A percentile compares a stretch with the other conserved stretches of the same genome.
These are phyloP conservation scores for Blastobasis lacticolella DNA, from an alignment of 2,888 invertebrate genomes.

Conservation along the genomic window DNA sequence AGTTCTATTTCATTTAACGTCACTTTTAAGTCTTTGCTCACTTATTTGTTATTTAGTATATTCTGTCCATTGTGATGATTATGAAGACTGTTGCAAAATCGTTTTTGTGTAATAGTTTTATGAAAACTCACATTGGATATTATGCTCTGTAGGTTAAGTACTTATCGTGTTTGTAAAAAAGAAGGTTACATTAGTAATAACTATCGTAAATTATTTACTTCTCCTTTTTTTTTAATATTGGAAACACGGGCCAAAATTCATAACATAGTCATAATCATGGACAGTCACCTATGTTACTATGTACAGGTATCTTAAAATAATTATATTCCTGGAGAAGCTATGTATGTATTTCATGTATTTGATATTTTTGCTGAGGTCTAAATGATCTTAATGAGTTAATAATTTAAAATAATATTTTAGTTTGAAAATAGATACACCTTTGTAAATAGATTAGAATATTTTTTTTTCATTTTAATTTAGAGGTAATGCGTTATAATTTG, in stretches of 20 bases:
- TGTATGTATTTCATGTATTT: not conserved
- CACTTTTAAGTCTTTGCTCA: constrained; percentile 51
- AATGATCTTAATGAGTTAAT: constrained; percentile 7
- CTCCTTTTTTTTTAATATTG: constrained; percentile 43
- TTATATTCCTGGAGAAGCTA: too few relatives aligned
- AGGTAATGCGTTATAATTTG: constrained; percentile 40
- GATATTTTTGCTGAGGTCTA: not conserved
- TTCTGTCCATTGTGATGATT: constrained; percentile 32
- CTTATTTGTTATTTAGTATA: constrained; percentile 52
- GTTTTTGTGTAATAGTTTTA: constrained; percentile 28
- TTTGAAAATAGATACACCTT: constrained; percentile 21
- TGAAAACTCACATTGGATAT: constrained; percentile 23
- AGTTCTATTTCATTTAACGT: constrained; percentile 8
- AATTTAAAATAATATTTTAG: constrained; percentile 10
- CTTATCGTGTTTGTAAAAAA: constrained; percentile 28
- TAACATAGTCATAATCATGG: constrained; percentile 59
- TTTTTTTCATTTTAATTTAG: constrained; percentile 25
- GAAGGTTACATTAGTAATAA: constrained; percentile 23
- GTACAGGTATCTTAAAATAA: too few relatives aligned
- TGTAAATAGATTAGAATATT: constrained; percentile 24
- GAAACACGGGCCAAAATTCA: constrained; percentile 67
- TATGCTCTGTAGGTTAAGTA: constrained; percentile 30
- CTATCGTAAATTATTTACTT: constrained; percentile 27
- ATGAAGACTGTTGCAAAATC: constrained; percentile 36
- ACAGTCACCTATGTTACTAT: constrained; percentile 17